Conservation (phyloP, 2,113 vertebrate genomes). For the Saccopteryx leptura region DNA sequence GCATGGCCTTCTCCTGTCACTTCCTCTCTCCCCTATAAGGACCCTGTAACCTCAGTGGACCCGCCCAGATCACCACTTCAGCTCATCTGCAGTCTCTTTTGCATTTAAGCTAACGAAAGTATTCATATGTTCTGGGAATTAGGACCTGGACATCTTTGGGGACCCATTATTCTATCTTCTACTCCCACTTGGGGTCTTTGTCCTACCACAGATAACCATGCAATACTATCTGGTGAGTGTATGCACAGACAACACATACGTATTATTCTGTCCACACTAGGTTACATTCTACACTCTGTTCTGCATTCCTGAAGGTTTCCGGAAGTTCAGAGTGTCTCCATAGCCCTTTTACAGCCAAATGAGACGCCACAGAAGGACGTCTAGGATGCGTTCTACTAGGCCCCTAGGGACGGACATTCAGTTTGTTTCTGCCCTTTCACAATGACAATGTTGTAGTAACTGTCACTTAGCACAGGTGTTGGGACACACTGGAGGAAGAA, state of each 20-base stretch:
- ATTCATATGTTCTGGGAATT: neutral
- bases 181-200: neutral
- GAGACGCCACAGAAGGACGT: too few species aligned
- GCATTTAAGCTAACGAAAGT: neutral
- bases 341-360: neutral
- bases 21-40: neutral
- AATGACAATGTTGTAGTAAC: accelerated
- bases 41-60: neutral
- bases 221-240: neutral
- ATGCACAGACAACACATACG: neutral
- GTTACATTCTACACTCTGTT: neutral
- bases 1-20: neutral
- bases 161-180: neutral
- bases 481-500: neutral
- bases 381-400: too few species aligned
- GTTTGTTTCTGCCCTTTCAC: neutral
- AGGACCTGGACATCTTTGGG: too few species aligned
- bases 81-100: neutral
- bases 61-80: neutral
- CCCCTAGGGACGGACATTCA: too few species aligned
- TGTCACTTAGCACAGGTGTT: neutral
- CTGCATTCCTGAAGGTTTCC: neutral
- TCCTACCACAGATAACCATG: neutral
- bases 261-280: neutral
- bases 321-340: neutral